Evolutionary conservation across 2,113 vertebrate species (phyloP).

Genomic region (Stegastes partitus): DNA sequence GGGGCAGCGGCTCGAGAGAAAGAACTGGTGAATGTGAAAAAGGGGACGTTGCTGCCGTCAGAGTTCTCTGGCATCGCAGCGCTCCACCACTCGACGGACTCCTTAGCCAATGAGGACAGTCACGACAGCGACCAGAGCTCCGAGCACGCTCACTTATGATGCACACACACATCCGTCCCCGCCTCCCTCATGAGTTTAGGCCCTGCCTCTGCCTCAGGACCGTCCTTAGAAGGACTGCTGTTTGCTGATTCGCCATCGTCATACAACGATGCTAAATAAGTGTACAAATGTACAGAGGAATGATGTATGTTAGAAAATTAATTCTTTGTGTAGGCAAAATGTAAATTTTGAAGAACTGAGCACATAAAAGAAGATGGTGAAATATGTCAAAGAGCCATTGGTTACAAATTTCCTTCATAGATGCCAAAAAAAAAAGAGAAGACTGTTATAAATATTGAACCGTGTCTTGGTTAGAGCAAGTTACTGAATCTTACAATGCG

Average conservation of each 20-base stretch:
- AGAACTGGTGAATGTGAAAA: constrained; percentile 98
- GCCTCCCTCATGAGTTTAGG: constrained; percentile 70
- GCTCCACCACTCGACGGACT: constrained; percentile 93
- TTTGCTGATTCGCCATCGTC: constrained; percentile 72
- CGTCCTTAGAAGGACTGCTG: constrained; percentile 64
- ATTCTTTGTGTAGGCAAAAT: constrained; percentile 49
- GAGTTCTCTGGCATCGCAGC: constrained; percentile 94
- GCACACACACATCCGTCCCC: constrained; percentile 59
- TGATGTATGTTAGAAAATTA: constrained; percentile 40
- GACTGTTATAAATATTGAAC: constrained; percentile 26
- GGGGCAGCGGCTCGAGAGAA: constrained; percentile 95
- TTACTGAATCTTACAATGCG: constrained; percentile 70
- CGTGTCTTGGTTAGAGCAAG: constrained; percentile 70
- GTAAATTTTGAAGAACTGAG: constrained; percentile 52
- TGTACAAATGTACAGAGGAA: constrained; percentile 72
- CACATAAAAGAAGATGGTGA: constrained; percentile 33
- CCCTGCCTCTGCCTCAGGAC: constrained; percentile 90
- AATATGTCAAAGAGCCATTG: constrained; percentile 29
- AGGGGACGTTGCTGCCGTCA: constrained; percentile 94
- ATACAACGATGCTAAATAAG: constrained; percentile 74
- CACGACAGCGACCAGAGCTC: constrained; percentile 98
- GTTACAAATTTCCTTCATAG: constrained; percentile 33
- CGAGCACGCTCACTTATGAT: constrained; percentile 97
- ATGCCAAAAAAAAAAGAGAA: constrained; percentile 10
- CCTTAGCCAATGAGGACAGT: constrained; percentile 95